Conservation (phyloP, 2,113 vertebrate genomes). For the Rissa tridactyla region DNA sequence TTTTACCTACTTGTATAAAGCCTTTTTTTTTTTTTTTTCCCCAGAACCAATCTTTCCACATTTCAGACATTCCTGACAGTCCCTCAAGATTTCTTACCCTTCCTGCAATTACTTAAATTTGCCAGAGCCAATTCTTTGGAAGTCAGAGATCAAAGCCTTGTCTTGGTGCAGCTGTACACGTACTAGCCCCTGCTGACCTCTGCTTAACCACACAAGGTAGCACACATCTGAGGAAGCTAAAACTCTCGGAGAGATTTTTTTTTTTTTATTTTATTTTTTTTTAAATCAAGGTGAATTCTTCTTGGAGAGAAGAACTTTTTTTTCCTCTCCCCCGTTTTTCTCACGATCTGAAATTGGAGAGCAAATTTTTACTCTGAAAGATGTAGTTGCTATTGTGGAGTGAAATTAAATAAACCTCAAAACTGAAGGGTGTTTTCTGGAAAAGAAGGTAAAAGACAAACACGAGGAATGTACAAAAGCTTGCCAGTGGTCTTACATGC, state of each 20-base stretch:
- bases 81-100: not conserved
- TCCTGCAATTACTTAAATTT: not conserved
- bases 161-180: not conserved
- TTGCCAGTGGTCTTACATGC: not conserved
- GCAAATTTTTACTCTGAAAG: not conserved
- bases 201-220: not conserved
- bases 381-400: not conserved
- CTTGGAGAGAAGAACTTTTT: not conserved
- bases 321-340: not conserved
- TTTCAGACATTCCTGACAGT: not conserved
- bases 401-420: not conserved
- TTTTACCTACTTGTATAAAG: not conserved
- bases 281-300: not conserved
- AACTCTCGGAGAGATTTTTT: not conserved
- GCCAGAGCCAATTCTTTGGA: not conserved
- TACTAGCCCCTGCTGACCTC: not conserved
- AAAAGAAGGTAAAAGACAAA: not conserved
- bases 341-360: not conserved
- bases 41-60: not conserved
- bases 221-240: not conserved
- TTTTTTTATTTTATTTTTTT: not conserved
- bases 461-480: not conserved
- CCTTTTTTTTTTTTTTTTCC: not conserved
- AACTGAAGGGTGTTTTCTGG: not conserved
- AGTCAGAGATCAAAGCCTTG: not conserved